Evolutionary conservation across 2,797 vertebrate species (phyloP).

Genomic region (Lutjanus campechanus): DNA sequence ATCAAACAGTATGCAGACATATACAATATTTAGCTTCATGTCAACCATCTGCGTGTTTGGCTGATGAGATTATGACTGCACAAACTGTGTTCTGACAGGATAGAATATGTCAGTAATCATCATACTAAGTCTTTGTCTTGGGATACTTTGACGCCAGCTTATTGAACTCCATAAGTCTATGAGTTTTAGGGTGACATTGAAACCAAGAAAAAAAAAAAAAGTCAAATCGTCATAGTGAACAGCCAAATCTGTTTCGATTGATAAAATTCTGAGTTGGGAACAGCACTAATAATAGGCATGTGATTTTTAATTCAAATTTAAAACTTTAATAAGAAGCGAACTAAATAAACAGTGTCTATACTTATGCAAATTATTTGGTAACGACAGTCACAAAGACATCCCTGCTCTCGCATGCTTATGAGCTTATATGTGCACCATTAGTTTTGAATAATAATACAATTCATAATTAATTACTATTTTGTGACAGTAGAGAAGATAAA

Average conservation of each 20-base stretch:
- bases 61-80: conserved; percentile 27
- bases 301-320: too few relatives aligned
- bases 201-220: too few relatives aligned
- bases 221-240: too few relatives aligned
- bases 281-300: background rate
- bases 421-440: background rate
- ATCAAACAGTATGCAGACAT: conserved; percentile 28
- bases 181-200: too few relatives aligned
- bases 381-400: background rate
- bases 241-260: too few relatives aligned
- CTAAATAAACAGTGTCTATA: background rate
- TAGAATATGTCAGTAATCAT: conserved; percentile 10
- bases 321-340: background rate
- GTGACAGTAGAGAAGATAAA: background rate
- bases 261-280: too few relatives aligned
- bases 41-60: conserved; percentile 53
- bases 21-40: conserved; percentile 28
- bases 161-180: too few relatives aligned
- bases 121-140: background rate
- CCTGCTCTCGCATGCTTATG: too few relatives aligned
- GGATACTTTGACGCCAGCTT: background rate
- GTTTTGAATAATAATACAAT: background rate
- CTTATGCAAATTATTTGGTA: background rate
- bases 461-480: background rate
- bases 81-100: conserved; percentile 25